Percentiles rank a stretch among this genome's conserved stretches.
These are phyloP conservation scores for Parotocinclus haroldoi DNA, from an alignment of 2,797 vertebrate genomes.

Conservation along the genomic window DNA sequence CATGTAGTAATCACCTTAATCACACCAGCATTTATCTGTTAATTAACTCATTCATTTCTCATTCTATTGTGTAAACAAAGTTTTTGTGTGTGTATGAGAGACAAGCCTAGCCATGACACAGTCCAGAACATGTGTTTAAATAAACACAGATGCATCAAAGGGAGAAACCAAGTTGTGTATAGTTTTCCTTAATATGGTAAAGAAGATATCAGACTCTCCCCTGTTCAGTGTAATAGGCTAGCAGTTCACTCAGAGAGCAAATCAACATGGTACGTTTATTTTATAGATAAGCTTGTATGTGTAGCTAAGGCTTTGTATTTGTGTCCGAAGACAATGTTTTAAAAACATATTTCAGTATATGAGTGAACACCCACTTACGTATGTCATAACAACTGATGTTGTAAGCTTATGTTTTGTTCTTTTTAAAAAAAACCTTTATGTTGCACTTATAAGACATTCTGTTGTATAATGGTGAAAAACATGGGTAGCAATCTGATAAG, in stretches of 20 bases:
- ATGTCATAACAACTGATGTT: too few relatives aligned
- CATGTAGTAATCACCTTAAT: constrained; percentile 97
- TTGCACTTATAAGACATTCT: too few relatives aligned
- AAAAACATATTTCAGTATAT: too few relatives aligned
- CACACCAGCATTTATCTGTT: constrained; percentile 18
- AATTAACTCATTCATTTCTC: too few relatives aligned
- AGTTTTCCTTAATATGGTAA: constrained; percentile 70
- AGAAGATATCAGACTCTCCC: constrained; percentile 29
- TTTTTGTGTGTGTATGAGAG: neutral
- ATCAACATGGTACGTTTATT: neutral
- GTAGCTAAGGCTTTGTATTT: too few relatives aligned
- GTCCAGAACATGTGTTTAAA: constrained; percentile 34
- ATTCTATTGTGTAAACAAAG: too few relatives aligned
- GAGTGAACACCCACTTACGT: too few relatives aligned
- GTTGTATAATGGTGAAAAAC: too few relatives aligned
- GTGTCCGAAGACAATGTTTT: too few relatives aligned
- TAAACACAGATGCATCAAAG: constrained; percentile 62
- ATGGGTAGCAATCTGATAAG: too few relatives aligned
- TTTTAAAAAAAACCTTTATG: too few relatives aligned
- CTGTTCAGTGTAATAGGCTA: constrained; percentile 37
- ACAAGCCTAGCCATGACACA: neutral
- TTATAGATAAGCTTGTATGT: neutral
- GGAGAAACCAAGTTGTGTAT: constrained; percentile 51
- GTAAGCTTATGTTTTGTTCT: too few relatives aligned
- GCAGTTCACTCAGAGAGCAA: neutral